phyloP scores from a whole-genome alignment of 2,113 vertebrate species.

The Triplophysa dalaica region DNA sequence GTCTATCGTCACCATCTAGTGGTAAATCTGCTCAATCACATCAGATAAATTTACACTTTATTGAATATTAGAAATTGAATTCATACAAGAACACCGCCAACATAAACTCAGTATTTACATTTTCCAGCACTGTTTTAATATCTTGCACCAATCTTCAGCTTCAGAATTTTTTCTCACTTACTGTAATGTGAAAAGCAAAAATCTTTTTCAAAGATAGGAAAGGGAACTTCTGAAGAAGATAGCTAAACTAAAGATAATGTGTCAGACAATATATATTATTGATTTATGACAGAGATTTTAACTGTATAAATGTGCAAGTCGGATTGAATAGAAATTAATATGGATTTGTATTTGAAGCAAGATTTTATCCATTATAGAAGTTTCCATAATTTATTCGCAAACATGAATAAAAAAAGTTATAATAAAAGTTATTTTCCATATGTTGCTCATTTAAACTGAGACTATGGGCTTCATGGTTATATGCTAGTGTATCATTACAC shows the following conservation, averaged over 20 bases:
- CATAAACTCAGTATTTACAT: not conserved
- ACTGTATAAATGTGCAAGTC: not conserved
- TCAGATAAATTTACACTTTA: too few species aligned
- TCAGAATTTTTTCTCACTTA: too few species aligned
- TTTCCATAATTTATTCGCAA: not conserved
- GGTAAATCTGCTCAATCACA: not conserved
- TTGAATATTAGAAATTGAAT: not conserved
- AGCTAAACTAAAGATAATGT: not conserved
- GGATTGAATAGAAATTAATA: not conserved
- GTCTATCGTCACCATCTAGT: not conserved
- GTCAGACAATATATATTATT: not conserved
- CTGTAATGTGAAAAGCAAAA: not conserved
- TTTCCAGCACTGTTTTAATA: not conserved
- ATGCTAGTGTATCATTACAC: not conserved
- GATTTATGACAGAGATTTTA: not conserved
- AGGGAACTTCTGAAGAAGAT: too few species aligned
- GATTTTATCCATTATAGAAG: conserved; percentile 12
- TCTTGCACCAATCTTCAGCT: not conserved
- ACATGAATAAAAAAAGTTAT: too few species aligned
- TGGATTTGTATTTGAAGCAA: not conserved
- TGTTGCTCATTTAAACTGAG: conserved; percentile 17
- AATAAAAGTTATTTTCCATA: not conserved
- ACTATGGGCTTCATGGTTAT: conserved; percentile 5
- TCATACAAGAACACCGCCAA: not conserved
- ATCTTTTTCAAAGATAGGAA: not conserved